phyloP scores from a whole-genome alignment of 2,797 vertebrate species.

The Rhyacichthys aspro region DNA sequence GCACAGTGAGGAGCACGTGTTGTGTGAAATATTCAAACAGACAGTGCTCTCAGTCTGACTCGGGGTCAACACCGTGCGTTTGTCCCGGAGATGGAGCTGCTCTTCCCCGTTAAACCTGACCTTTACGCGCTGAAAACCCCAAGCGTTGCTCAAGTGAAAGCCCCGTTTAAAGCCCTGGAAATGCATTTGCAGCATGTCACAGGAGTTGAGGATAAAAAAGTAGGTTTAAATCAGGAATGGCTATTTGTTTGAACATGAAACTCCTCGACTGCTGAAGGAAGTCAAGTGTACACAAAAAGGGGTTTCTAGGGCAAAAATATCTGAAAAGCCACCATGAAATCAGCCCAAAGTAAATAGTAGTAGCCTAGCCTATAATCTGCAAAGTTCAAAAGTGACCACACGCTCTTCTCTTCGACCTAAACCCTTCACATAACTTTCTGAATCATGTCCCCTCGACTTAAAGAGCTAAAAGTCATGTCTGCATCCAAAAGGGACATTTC shows the following conservation, averaged over 20 bases:
- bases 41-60: slow-evolving; percentile 22
- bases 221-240: too few relatives aligned
- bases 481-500: slow-evolving; percentile 18
- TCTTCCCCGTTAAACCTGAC: slow-evolving; percentile 43
- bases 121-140: slow-evolving; percentile 39
- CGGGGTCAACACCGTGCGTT: slow-evolving; percentile 11
- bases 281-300: too few relatives aligned
- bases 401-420: neutral
- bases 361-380: neutral
- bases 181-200: slow-evolving; percentile 19
- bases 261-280: too few relatives aligned
- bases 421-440: too few relatives aligned
- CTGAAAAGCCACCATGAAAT: neutral
- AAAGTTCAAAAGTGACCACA: slow-evolving; percentile 11
- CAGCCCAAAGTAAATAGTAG: slow-evolving; percentile 3
- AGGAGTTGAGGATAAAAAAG: neutral
- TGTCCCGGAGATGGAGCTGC: slow-evolving; percentile 37
- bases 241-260: too few relatives aligned
- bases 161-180: neutral
- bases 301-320: neutral
- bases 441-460: too few relatives aligned
- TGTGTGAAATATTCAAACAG: slow-evolving; percentile 17
- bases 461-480: neutral
- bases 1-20: neutral
- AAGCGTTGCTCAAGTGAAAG: slow-evolving; percentile 23